Percentiles rank a stretch among this genome's conserved stretches.
Evolutionary conservation across 2,888 invertebrate species (phyloP).

Genomic region (Drosophila picticornis): DNA sequence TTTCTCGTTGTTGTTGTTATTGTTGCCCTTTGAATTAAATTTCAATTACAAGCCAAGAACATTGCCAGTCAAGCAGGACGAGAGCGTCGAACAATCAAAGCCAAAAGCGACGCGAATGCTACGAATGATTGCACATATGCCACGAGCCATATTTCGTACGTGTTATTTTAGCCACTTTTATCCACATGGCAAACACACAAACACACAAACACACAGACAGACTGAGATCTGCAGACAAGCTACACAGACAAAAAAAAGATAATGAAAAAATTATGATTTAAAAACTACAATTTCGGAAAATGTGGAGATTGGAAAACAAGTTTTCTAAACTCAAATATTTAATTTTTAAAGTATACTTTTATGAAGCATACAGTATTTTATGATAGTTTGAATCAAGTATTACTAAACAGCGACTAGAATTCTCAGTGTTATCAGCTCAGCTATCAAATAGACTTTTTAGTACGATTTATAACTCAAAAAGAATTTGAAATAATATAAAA

Average conservation of each 20-base stretch:
- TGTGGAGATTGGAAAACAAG: not conserved
- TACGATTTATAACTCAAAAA: not conserved
- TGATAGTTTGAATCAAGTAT: not conserved
- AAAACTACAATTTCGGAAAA: not conserved
- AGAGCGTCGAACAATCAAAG: slow-evolving; percentile 39
- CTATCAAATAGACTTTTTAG: not conserved
- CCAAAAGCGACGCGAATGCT: slow-evolving; percentile 28
- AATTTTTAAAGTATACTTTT: not conserved
- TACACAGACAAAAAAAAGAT: not conserved
- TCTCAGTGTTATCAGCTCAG: not conserved
- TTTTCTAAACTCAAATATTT: not conserved
- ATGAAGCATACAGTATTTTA: not conserved
- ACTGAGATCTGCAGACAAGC: not conserved
- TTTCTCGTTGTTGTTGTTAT: slow-evolving; percentile 15
- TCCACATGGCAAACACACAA: slow-evolving; percentile 15
- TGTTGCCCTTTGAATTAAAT: slow-evolving; percentile 50
- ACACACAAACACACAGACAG: slow-evolving; percentile 21
- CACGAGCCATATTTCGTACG: slow-evolving; percentile 66
- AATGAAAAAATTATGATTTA: not conserved
- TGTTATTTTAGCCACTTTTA: slow-evolving; percentile 70
- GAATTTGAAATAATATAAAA: not conserved
- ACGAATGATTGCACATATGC: slow-evolving; percentile 69
- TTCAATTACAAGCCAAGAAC: slow-evolving; percentile 53
- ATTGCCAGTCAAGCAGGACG: not conserved
- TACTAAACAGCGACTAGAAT: not conserved